These are phyloP conservation scores for Aricia artaxerxes DNA, from an alignment of 2,888 invertebrate genomes.

Conservation along the genomic window DNA sequence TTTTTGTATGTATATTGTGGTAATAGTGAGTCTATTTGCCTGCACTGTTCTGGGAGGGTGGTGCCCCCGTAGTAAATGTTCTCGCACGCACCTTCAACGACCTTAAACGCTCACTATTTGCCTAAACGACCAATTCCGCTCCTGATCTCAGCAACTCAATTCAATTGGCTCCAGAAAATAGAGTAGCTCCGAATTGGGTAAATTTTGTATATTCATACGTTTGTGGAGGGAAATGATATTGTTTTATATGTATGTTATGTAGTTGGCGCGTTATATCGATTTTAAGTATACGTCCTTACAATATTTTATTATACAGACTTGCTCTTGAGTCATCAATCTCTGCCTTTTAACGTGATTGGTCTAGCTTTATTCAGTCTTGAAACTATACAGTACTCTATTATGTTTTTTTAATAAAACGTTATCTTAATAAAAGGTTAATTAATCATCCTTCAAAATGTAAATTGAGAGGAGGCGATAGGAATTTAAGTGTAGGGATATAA, in stretches of 20 bases:
- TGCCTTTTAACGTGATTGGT: neutral
- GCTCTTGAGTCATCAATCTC: neutral
- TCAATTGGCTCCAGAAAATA: conserved; percentile 47
- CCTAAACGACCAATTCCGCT: conserved; percentile 60
- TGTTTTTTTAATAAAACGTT: too few relatives aligned
- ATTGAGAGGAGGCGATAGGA: too few relatives aligned
- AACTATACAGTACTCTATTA: neutral
- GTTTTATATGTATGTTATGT: neutral
- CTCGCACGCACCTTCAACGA: conserved; percentile 55
- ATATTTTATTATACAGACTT: neutral
- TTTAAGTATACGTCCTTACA: neutral
- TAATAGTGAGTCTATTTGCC: conserved; percentile 57
- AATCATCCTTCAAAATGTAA: too few relatives aligned
- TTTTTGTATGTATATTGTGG: neutral
- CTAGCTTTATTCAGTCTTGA: neutral
- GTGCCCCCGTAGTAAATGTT: conserved; percentile 54
- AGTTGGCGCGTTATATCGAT: neutral
- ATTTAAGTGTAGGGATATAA: too few relatives aligned
- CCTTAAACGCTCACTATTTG: conserved; percentile 58
- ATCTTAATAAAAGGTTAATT: too few relatives aligned
- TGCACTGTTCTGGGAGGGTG: conserved; percentile 65
- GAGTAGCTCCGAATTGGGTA: conserved; percentile 32
- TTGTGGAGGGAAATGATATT: neutral
- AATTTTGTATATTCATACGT: conserved; percentile 8
- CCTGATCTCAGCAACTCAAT: conserved; percentile 46